A percentile compares a stretch with the other conserved stretches of the same genome.
phyloP scores from a whole-genome alignment of 2,113 vertebrate genomes.

The Dipodomys stephensi region DNA sequence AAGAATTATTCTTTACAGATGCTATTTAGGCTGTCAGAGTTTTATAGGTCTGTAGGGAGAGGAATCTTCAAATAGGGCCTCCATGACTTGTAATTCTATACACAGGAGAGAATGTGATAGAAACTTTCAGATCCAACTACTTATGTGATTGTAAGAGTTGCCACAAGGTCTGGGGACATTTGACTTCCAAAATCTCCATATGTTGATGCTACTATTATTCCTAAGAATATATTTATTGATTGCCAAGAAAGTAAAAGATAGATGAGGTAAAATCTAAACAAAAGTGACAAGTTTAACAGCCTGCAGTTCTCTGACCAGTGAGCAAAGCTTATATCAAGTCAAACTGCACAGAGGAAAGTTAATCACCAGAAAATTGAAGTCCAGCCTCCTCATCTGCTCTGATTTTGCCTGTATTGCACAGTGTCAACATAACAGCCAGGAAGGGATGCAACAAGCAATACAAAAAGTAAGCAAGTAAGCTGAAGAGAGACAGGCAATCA shows the following conservation, averaged over 20 bases:
- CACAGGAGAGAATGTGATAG: accelerated
- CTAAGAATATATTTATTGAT: not conserved
- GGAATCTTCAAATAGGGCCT: not conserved
- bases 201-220: not conserved
- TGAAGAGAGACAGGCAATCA: not conserved
- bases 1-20: not conserved
- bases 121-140: not conserved
- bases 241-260: conserved; percentile 4
- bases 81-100: accelerated
- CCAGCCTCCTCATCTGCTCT: conserved; percentile 37
- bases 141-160: not conserved
- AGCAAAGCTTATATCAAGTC: conserved; percentile 31
- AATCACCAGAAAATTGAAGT: conserved; percentile 72
- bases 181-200: not conserved
- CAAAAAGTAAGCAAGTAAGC: not conserved
- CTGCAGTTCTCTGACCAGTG: conserved; percentile 53
- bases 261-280: conserved; percentile 34
- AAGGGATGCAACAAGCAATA: not conserved
- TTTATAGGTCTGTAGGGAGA: not conserved
- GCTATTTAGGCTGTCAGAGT: not conserved
- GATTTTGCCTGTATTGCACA: not conserved
- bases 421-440: not conserved
- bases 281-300: conserved; percentile 42
- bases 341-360: conserved; percentile 58
- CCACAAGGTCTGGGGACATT: not conserved